phyloP scores from a whole-genome alignment of 1,140 invertebrate species.

The Bombus breviceps region DNA sequence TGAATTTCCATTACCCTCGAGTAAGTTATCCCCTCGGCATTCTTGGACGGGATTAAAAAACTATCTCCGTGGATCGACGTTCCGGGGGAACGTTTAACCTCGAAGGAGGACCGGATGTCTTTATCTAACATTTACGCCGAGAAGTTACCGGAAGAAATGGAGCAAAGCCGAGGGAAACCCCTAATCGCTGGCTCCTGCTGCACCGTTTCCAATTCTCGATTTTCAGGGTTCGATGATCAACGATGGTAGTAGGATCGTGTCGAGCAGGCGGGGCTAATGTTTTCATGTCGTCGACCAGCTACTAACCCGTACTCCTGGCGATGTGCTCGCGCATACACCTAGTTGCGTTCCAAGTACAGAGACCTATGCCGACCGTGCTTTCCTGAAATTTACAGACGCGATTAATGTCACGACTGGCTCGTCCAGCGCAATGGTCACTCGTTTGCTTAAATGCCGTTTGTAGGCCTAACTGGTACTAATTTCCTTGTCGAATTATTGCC shows the following conservation, averaged over 20 bases:
- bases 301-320: not conserved
- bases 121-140: constrained; percentile 34
- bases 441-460: constrained; percentile 59
- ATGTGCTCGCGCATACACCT: not conserved
- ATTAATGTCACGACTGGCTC: constrained; percentile 74
- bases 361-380: constrained; percentile 61
- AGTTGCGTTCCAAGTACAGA: constrained; percentile 56
- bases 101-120: constrained; percentile 1
- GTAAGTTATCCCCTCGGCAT: constrained; percentile 28
- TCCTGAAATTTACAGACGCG: constrained; percentile 76
- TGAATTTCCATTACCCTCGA: constrained; percentile 39
- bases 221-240: constrained; percentile 31
- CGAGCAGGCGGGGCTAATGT: not conserved
- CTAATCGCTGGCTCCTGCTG: constrained; percentile 31
- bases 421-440: constrained; percentile 46
- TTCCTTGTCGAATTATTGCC: constrained; percentile 74
- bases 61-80: constrained; percentile 32
- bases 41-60: constrained; percentile 38
- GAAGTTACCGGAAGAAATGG: constrained; percentile 39
- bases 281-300: not conserved
- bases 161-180: constrained; percentile 2
- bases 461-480: constrained; percentile 78
- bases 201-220: constrained; percentile 40
- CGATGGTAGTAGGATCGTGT: constrained; percentile 24
- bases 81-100: constrained; percentile 21